Evolutionary conservation across 2,113 vertebrate species (phyloP), one percentile per base, ranked within the genome.

Genomic region (Diphyllodes magnificus): DNA sequence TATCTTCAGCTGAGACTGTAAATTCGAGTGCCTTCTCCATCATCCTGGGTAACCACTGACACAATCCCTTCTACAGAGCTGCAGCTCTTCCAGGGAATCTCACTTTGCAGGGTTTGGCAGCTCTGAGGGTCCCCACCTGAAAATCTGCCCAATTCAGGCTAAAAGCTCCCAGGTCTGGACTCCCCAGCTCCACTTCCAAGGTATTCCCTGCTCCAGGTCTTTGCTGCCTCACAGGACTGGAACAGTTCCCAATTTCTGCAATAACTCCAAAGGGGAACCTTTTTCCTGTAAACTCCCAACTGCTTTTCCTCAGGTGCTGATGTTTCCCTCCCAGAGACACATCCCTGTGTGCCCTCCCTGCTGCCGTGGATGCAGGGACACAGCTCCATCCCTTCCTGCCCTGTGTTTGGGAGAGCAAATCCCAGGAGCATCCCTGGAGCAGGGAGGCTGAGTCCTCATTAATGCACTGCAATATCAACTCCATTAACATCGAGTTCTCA

Each of bases 391-490:
- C 73, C 57, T 15, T 42, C 24, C 49, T 50, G 37, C 60, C 51
- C 27, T 8, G 51, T 15, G 22, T 60, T 20, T 70, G 39, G 27
- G 39, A 31, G 33, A 71, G 81, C 72, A 51, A 45, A 44, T 71
- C 69, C 86, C 57, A 47, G 57, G 59, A 69, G 82, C 49, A 8
- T 15, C 56, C 63, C 90, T 65, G 83, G 20, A 25, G 13, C 59
- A 54, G 63, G 84, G 51, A 51, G 83, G 33, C 39, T 12, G 47
- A 50, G 24, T 61, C 37, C 53, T 88, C 82, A 49, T 79, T 69
- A 92, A 82, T 75, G 82, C 92, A n/a, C 97, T 91, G 96, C 76
- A 89, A 39, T 16, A 78, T 40, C 92, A 77, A 86, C 90, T 69
- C 40, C 84, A 56, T 90, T 84, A 91, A 33, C 89, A 63, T 40